Conservation (phyloP, 2,113 vertebrate species). For the Phaethornis superciliosus region DNA sequence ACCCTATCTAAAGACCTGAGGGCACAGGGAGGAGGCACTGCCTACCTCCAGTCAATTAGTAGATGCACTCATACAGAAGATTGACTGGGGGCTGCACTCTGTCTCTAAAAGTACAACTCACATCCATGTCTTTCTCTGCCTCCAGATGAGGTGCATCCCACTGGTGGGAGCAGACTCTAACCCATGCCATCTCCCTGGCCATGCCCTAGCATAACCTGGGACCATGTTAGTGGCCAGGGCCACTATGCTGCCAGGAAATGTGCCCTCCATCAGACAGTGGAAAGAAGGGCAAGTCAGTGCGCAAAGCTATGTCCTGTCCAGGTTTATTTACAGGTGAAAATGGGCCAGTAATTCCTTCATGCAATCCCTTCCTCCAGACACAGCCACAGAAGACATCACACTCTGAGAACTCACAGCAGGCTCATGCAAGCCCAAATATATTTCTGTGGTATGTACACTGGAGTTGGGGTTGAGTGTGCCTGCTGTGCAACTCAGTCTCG, state of each 20-base stretch:
- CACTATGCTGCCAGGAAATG: not conserved
- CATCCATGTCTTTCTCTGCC: not conserved
- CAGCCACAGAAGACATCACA: not conserved
- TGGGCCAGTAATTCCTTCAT: not conserved
- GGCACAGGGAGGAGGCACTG: not conserved
- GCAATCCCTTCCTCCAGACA: not conserved
- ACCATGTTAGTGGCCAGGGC: not conserved
- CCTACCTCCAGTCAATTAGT: not conserved
- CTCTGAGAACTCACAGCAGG: not conserved
- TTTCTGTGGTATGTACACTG: not conserved
- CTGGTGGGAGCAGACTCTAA: not conserved
- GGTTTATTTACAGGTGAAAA: not conserved
- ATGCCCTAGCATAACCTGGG: not conserved
- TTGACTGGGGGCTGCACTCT: not conserved
- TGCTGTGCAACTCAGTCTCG: not conserved
- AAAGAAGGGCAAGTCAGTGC: not conserved
- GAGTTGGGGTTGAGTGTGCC: too few relatives aligned
- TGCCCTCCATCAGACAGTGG: not conserved
- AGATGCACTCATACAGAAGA: not conserved
- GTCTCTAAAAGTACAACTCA: not conserved
- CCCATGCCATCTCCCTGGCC: not conserved
- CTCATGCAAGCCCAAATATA: not conserved
- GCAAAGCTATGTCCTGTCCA: not conserved
- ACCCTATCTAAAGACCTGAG: not conserved
- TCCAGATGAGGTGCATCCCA: rapidly evolving